Evolutionary conservation across 1,140 invertebrate species (phyloP), one percentile per base, ranked within the genome.

Genomic region (Lasaia peninsularis): DNA sequence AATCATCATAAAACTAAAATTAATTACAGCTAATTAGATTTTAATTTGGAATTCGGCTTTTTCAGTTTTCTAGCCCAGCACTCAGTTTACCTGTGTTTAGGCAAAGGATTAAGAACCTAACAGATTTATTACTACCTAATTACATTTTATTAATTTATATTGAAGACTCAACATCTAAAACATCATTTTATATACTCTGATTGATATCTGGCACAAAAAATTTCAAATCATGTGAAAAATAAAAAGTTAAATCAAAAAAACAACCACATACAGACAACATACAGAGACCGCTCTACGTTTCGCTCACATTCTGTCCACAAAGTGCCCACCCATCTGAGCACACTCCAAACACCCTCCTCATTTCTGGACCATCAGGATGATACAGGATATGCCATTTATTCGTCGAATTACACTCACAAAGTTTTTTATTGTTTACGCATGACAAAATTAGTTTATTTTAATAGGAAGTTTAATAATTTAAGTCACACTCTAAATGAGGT

Each of bases 301-400:
- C 58, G 67, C 84, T 87, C 85, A 88, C 85, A 88, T 88, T 88
- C 74, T 88, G 85, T 71, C 85, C 82, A 65, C 85, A 88, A 61
- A 88, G 82, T 21, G 78, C 64, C 85, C 82, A 88, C 44, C 81
- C 77, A 63, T 86, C 85, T 1, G 85, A 76, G 55, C 85, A 88
- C 1, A 82, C 85, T 9, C 85, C 82, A 52, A 86, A 88, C 5
- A 88, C 80, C 24, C 81, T 71, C 65, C 82, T 83, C 85, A 88
- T 88, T 37, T 40, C 68, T 18, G 51, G 7, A 16, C 33, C 37
- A 21, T 44, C 21, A 35, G 18, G 35, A 50, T 40, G 35, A 12
- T 37, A 62, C 53, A 32, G 14, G 3, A 52, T 18, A 44, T 20
- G 16, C 14, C 37, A 44, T 44, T 20, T 11, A 18, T 0, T 40